These are phyloP conservation scores for Dryomyza anilis DNA, from an alignment of 2,888 invertebrate genomes.

Conservation along the genomic window DNA sequence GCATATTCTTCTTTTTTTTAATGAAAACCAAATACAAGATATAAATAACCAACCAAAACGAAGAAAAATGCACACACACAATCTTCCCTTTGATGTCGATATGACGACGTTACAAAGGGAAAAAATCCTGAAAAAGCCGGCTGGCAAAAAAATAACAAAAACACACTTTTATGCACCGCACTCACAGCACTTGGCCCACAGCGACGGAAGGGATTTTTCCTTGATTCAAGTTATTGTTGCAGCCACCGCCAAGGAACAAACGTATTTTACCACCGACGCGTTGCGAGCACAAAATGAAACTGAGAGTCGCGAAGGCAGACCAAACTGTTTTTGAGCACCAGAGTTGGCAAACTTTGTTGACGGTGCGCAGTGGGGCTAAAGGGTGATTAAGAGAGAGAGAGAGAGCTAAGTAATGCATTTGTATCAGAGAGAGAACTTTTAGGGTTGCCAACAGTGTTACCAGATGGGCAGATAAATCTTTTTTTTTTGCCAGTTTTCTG, in stretches of 20 bases:
- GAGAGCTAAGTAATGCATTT: not conserved
- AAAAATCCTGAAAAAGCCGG: conserved; percentile 1
- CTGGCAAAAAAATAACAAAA: not conserved
- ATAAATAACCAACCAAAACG: no score
- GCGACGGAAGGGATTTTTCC: not conserved
- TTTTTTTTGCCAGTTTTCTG: no score
- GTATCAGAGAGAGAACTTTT: no score
- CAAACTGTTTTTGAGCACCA: conserved; percentile 18
- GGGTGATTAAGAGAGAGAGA: not conserved
- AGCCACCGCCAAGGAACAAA: no score
- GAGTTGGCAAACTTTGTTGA: not conserved
- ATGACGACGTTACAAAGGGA: not conserved
- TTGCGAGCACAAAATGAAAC: conserved; percentile 34
- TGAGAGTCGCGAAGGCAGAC: conserved; percentile 28
- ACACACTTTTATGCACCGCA: not conserved
- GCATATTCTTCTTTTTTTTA: no score
- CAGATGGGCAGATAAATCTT: no score
- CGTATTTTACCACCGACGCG: conserved; percentile 32
- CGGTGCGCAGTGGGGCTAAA: no score
- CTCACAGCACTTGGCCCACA: not conserved
- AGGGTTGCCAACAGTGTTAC: no score
- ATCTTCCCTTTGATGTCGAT: no score
- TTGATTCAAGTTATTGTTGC: conserved; percentile 1
- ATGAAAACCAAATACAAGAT: no score
- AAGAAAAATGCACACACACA: no score